A percentile compares a stretch with the other conserved stretches of the same genome.
Conservation (phyloP, 2,888 invertebrate genomes). For the Vesta saturnalis region DNA sequence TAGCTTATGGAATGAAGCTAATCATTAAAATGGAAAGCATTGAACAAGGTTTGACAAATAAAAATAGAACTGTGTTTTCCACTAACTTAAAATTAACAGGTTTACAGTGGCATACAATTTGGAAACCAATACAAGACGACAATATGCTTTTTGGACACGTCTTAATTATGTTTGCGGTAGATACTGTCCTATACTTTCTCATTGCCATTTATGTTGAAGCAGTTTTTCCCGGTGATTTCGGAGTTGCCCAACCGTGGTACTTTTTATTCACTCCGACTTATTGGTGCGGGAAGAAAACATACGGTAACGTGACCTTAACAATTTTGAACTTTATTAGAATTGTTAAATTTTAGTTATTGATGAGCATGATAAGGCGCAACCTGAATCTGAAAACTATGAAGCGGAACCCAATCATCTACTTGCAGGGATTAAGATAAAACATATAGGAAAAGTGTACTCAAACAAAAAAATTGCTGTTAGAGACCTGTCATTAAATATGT, state of each 20-base stretch:
- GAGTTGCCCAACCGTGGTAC: conserved; percentile 38
- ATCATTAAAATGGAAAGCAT: conserved; percentile 77
- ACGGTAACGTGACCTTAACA: background rate
- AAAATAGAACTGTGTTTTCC: too few relatives aligned
- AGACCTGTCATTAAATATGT: conserved; percentile 82
- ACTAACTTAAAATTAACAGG: too few relatives aligned
- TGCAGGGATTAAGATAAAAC: conserved; percentile 65
- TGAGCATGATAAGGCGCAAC: conserved; percentile 41
- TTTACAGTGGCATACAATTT: conserved; percentile 73
- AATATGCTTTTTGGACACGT: conserved; percentile 75
- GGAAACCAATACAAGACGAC: conserved; percentile 70
- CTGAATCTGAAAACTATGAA: conserved; percentile 61
- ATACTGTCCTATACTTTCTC: conserved; percentile 75
- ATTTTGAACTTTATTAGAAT: background rate
- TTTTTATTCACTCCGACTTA: conserved; percentile 17
- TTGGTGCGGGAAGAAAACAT: conserved; percentile 21
- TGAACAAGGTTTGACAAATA: conserved; percentile 76
- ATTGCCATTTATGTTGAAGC: conserved; percentile 88
- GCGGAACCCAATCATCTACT: conserved; percentile 63
- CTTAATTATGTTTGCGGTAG: conserved; percentile 75
- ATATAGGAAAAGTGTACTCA: conserved; percentile 71
- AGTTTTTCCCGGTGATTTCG: conserved; percentile 75
- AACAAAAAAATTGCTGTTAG: conserved; percentile 70
- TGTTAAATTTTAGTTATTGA: conserved; percentile 1
- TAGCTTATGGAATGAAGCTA: conserved; percentile 81